Base-by-base conservation (phyloP, 2,113 vertebrate species). In the Apus apus region DNA sequence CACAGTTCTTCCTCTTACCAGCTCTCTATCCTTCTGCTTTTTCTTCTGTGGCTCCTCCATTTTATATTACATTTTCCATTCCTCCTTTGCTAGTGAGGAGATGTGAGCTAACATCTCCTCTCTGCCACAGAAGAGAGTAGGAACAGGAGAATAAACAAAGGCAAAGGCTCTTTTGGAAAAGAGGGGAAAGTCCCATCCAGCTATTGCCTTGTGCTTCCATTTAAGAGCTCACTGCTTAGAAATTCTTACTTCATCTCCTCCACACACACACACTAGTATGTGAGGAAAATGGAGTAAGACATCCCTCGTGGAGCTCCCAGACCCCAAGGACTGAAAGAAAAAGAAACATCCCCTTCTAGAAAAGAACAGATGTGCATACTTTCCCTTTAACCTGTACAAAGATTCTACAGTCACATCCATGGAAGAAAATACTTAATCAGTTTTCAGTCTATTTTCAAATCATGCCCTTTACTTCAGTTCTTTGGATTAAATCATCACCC, bases 241-340 rank as follows among this genome's bases (percentile, higher is more conserved):
- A 88, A 70, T 45, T 72, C 38, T 43, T 50, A 30, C 21, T 83
- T 81, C 26, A 38, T 45, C 75, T 34, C 13, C 25, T 5, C 5
- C 19, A 22, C 0, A 0, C 3, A 10, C 8, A 22, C 51, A 26
- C 25, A 9, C 32, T 25, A 29, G 8, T n/a, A 82, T 1, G 1
- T 36, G 54, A 85, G 21, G 46, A 83, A 76, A 73, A 73, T 6
- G 25, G 27, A 66, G 9, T 68, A 76, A 85, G 25, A 77, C 16
- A 61, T 16, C 5, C 15, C n/a, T 90, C 16, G 8, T 9, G n/a
- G 40, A 85, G 23, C 40, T 61, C 30, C n/a, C 64, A 80, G 50
- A 46, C 26, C 40, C 76, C 29, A 76, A 60, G 15, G 22, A 51
- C 10, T 71, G 38, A 13, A 84, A 67, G 43, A 34, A 81, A 86